phyloP scores from a whole-genome alignment of 2,888 invertebrate genomes.

The Therioaphis trifolii region DNA sequence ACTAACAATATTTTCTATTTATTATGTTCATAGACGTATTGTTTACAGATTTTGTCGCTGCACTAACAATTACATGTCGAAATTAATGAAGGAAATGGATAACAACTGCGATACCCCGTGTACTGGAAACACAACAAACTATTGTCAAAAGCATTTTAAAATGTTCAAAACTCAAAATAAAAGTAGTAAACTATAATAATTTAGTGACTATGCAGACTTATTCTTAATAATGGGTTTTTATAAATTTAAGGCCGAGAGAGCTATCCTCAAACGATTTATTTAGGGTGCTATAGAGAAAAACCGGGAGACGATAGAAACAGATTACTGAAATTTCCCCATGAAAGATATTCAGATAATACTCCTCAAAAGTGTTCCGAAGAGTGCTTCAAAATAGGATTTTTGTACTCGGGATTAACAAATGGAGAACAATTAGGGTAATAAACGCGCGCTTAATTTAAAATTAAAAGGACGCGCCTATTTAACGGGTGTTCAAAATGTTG shows the following conservation, averaged over 20 bases:
- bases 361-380: constrained; percentile 53
- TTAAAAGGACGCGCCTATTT: too few species aligned
- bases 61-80: constrained; percentile 39
- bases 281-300: constrained; percentile 38
- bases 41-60: constrained; percentile 25
- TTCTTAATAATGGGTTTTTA: neutral
- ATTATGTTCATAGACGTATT: neutral
- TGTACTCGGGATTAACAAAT: constrained; percentile 49
- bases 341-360: neutral
- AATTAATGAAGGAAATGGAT: constrained; percentile 9
- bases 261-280: constrained; percentile 42
- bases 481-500: too few species aligned
- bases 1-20: neutral
- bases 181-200: neutral
- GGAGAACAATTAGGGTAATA: neutral
- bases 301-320: constrained; percentile 9
- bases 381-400: constrained; percentile 55
- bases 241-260: constrained; percentile 8
- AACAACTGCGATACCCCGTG: neutral
- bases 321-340: constrained; percentile 19
- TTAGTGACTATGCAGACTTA: neutral
- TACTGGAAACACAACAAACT: neutral
- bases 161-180: constrained; percentile 25
- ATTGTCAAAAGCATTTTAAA: neutral
- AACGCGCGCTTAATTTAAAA: too few species aligned